These are phyloP conservation scores for Coelopa pilipes DNA, from an alignment of 2,888 invertebrate species.

Conservation along the genomic window DNA sequence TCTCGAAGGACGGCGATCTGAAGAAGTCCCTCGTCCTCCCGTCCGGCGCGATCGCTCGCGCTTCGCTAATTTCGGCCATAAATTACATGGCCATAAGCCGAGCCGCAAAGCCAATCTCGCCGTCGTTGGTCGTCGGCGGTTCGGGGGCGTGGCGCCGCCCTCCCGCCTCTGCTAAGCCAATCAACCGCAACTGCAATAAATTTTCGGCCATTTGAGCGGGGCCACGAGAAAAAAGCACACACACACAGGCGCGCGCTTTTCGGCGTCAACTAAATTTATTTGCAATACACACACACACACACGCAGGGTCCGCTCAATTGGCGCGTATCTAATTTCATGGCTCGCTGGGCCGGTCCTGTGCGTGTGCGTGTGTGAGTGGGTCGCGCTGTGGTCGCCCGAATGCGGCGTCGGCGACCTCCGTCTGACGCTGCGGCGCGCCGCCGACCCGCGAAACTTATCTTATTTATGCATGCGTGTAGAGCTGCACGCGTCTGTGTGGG, in stretches of 20 bases:
- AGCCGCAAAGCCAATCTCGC: neutral
- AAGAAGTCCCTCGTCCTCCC: no score
- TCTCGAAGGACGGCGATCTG: no score
- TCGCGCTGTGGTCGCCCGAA: slow-evolving; percentile 9
- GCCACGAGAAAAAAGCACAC: neutral
- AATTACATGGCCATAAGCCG: neutral
- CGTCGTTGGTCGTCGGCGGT: neutral
- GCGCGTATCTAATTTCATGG: slow-evolving; percentile 51
- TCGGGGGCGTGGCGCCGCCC: neutral
- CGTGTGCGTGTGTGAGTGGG: neutral
- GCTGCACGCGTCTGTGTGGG: neutral
- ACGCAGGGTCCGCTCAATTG: slow-evolving; percentile 47
- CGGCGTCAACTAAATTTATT: slow-evolving; percentile 14
- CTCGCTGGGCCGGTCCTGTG: slow-evolving; percentile 38
- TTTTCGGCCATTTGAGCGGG: slow-evolving; percentile 39
- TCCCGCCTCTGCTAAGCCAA: slow-evolving; percentile 43
- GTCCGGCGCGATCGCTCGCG: neutral
- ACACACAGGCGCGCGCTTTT: no score
- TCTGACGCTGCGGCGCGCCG: slow-evolving; percentile 33
- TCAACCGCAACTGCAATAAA: slow-evolving; percentile 50
- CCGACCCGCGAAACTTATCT: slow-evolving; percentile 41
- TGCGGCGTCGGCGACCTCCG: slow-evolving; percentile 12
- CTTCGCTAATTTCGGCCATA: neutral
- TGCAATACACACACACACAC: neutral
- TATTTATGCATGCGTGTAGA: slow-evolving; percentile 36